phyloP scores from a whole-genome alignment of 2,888 invertebrate genomes.

The Neuroscelio doddi region DNA sequence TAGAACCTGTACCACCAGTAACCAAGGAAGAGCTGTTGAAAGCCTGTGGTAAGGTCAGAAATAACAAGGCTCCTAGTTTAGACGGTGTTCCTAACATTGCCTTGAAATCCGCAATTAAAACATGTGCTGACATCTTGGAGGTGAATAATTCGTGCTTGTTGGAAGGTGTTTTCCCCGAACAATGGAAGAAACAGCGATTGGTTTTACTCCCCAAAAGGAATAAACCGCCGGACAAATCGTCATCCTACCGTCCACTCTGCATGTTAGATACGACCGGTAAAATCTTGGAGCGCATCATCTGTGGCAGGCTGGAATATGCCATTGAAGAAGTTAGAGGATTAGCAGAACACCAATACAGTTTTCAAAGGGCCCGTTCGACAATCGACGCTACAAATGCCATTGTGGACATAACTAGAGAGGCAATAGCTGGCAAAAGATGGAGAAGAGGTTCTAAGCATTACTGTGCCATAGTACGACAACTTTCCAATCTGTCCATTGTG shows the following conservation, averaged over 20 bases:
- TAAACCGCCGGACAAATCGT: no score
- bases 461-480: slow-evolving; percentile 5
- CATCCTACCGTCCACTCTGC: slow-evolving; percentile 27
- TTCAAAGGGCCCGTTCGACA: slow-evolving; percentile 12
- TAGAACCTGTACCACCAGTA: slow-evolving; percentile 23
- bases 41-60: slow-evolving; percentile 31
- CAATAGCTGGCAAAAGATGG: slow-evolving; percentile 35
- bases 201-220: no score
- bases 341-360: no score
- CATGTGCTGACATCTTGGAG: no score
- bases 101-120: no score
- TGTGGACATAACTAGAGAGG: slow-evolving; percentile 1
- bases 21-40: slow-evolving; percentile 25
- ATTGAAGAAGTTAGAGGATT: no score
- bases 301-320: no score
- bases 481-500: no score
- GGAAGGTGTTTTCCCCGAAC: slow-evolving; percentile 15
- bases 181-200: slow-evolving; percentile 23
- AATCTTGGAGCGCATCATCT: slow-evolving; percentile 18
- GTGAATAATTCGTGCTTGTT: slow-evolving; percentile 21
- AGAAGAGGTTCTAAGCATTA: slow-evolving; percentile 14
- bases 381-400: slow-evolving; percentile 11
- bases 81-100: slow-evolving; percentile 45
- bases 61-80: slow-evolving; percentile 43
- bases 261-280: slow-evolving; percentile 26